Evolutionary conservation across 2,888 invertebrate genomes (phyloP), one percentile per base, ranked within the genome.

Genomic region (Drosophila infuscata): DNA sequence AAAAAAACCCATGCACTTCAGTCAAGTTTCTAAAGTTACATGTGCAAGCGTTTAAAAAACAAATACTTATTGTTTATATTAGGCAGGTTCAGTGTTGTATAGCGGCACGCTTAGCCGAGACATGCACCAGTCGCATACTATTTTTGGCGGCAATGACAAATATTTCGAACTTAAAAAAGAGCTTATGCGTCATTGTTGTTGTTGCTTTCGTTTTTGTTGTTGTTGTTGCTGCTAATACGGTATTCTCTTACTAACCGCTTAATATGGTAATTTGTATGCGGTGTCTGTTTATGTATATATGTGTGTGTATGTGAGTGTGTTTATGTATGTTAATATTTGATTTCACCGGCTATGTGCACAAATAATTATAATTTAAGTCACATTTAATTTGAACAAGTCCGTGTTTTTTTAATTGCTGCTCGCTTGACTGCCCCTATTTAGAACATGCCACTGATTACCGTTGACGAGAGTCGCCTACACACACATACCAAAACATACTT

Each of bases 381-480:
- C 62, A 85, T 82, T 79, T 71, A 73, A 72, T 79, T 74, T 81
- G 79, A 58, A 32, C 17, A 54, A 54, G 66, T 86, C 59, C 43
- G 43, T 36, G n/a, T 12, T 32, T 30, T 32, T 32, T 57, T 58
- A n/a, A 20, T 43, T 43, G 48, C 60, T 70, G 56, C 74, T 56
- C 81, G 57, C 63, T 36, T 41, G 62, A 66, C 51, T 68, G 70
- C 67, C 64, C 66, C 75, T 69, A 77, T 72, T 79, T 78, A 83
- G 88, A 67, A 74, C 80, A 70, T 80, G 76, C 74, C 65, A 56
- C 76, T 71, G 82, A 89, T 84, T 84, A 89, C 85, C 59, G 85
- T 70, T 81, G 72, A 72, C 72, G 38, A 48, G 49, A 25, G 43
- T 59, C 59, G 72, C 74, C 72, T 56, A 72, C 71, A 52, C 53